Percentiles rank a stretch among this genome's conserved stretches.
Conservation (phyloP, 2,888 invertebrate species). For the Pheosia tremula region DNA sequence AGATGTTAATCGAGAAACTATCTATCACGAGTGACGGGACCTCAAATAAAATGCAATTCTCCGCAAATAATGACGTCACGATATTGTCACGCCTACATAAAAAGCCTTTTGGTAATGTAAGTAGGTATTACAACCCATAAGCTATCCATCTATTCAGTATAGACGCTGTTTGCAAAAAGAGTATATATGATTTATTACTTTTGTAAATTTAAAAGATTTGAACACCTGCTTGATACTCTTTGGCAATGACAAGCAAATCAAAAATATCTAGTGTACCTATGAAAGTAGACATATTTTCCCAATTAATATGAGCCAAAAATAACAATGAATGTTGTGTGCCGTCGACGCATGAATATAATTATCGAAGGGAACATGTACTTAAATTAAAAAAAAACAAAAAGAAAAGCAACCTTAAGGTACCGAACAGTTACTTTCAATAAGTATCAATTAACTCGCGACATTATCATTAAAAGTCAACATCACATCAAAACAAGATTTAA, state of each 20-base stretch:
- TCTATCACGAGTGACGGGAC: too few species aligned
- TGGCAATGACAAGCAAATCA: neutral
- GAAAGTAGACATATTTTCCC: neutral
- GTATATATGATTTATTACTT: too few species aligned
- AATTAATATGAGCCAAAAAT: neutral
- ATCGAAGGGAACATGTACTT: too few species aligned
- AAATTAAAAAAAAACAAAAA: too few species aligned
- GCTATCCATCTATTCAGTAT: neutral
- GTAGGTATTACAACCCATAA: neutral
- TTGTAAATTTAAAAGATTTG: neutral
- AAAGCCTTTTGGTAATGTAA: neutral
- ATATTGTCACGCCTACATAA: neutral
- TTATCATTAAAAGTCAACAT: constrained; percentile 14
- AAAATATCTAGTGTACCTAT: neutral
- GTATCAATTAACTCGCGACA: neutral
- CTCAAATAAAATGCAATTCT: too few species aligned
- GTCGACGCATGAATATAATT: too few species aligned
- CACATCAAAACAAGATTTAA: constrained; percentile 41
- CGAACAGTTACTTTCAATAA: neutral
- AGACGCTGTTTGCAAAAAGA: too few species aligned
- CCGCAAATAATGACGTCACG: constrained; percentile 1
- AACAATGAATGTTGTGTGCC: neutral
- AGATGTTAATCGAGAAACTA: too few species aligned
- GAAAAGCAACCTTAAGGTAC: too few species aligned
- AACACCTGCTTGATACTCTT: neutral